Percentiles rank a stretch among this genome's conserved stretches.
Evolutionary conservation across 2,797 vertebrate species (phyloP).

Genomic region (Argya squamiceps): DNA sequence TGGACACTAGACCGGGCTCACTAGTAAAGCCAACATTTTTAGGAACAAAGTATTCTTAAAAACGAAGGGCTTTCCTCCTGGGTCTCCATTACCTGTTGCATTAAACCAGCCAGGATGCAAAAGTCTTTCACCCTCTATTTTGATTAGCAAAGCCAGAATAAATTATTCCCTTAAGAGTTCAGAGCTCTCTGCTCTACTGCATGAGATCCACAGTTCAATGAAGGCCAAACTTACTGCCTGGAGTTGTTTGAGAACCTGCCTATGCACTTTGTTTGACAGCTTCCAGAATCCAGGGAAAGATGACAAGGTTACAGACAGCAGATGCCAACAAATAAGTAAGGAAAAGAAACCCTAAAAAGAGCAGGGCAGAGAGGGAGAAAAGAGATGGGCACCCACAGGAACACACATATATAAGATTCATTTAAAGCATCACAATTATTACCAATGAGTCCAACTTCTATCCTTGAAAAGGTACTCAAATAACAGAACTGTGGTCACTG

Average conservation of each 20-base stretch:
- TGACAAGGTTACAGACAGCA: background rate
- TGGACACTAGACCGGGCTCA: background rate
- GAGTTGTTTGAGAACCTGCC: background rate
- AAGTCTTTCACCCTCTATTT: background rate
- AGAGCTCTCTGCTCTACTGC: background rate
- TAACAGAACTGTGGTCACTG: background rate
- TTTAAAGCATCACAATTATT: background rate
- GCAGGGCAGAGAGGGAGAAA: background rate
- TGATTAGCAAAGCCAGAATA: background rate
- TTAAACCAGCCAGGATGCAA: background rate
- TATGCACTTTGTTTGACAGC: background rate
- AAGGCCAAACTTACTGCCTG: background rate
- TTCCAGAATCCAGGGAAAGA: background rate
- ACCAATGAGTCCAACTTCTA: background rate
- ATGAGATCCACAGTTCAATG: background rate
- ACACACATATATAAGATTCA: background rate
- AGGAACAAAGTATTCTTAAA: background rate
- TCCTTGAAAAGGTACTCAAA: background rate
- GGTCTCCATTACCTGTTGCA: background rate
- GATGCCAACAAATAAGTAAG: background rate
- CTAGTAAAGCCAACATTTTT: constrained; percentile 8
- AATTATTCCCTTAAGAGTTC: background rate
- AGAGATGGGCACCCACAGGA: background rate
- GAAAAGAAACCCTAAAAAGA: background rate
- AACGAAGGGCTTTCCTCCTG: background rate